Evolutionary conservation across 92 coral and sea anemone genomes (phyloP).

Genomic region (Zoanthus sansibaricus): DNA sequence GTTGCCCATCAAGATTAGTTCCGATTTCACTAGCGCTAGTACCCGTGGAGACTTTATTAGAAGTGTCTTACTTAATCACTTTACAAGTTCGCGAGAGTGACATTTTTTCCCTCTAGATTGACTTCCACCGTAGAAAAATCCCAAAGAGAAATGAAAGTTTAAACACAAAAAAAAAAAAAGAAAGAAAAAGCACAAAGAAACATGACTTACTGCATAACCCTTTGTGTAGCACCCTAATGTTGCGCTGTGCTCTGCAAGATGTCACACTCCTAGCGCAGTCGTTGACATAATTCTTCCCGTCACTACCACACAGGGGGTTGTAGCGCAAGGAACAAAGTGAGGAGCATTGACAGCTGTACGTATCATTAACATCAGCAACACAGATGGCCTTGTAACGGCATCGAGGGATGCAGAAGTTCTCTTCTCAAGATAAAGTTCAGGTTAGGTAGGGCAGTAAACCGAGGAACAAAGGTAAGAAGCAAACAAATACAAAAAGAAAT

Average conservation of each 20-base stretch:
- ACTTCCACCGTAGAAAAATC: too few species aligned
- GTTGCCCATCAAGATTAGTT: too few species aligned
- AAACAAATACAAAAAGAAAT: background rate
- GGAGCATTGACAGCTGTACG: constrained; percentile 21
- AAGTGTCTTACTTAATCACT: too few species aligned
- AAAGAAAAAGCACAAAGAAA: background rate
- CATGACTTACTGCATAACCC: constrained; percentile 29
- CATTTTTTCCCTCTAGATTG: too few species aligned
- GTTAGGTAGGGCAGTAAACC: background rate
- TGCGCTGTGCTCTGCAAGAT: constrained; percentile 67
- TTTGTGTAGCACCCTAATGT: constrained; percentile 25
- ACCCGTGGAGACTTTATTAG: too few species aligned
- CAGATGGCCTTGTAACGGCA: constrained; percentile 31
- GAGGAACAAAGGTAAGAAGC: too few species aligned
- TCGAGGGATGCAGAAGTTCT: constrained; percentile 26
- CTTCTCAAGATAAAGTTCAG: background rate
- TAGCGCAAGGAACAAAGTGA: constrained; percentile 21
- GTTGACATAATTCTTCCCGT: constrained; percentile 77
- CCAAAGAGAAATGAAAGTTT: background rate
- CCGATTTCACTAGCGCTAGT: too few species aligned
- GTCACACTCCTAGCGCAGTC: constrained; percentile 79
- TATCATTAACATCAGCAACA: background rate
- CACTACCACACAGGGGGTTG: constrained; percentile 79
- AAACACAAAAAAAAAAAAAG: background rate
- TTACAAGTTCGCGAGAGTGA: too few species aligned